phyloP scores from a whole-genome alignment of 2,797 vertebrate species.

The Gambelia wislizenii region DNA sequence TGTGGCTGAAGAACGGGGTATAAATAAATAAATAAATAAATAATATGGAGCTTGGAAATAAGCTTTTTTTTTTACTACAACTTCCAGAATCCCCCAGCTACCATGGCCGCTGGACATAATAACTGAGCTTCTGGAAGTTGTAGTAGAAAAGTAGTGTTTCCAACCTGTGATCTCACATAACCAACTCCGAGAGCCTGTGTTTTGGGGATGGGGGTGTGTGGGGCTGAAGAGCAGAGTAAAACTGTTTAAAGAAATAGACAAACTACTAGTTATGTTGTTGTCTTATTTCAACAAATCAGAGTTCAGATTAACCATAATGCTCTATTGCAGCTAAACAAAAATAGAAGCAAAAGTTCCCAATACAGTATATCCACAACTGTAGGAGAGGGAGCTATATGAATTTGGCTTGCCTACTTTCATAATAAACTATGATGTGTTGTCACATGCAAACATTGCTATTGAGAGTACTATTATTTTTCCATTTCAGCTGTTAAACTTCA shows the following conservation, averaged over 20 bases:
- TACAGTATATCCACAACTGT: not conserved
- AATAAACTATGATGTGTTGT: not conserved
- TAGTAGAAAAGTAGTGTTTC: no score
- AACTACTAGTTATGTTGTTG: not conserved
- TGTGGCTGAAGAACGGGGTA: no score
- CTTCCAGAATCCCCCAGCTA: not conserved
- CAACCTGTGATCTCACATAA: no score
- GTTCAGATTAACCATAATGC: not conserved
- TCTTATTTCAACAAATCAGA: not conserved
- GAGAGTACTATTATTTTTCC: constrained; percentile 28
- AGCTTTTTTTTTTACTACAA: not conserved
- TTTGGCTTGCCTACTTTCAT: not conserved
- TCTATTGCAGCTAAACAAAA: not conserved
- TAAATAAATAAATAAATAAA: no score
- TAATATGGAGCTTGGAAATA: no score
- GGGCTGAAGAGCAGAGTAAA: no score
- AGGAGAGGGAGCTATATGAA: not conserved
- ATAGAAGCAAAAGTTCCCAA: not conserved
- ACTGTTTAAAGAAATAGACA: not conserved
- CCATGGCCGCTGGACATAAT: no score
- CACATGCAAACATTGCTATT: no score
- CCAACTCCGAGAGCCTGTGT: not conserved
- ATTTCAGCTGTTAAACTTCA: constrained; percentile 66
- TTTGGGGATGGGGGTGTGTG: no score
- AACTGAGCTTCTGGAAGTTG: not conserved